phyloP scores from a whole-genome alignment of 2,888 invertebrate species.

The Drosophila atroscutellata region DNA sequence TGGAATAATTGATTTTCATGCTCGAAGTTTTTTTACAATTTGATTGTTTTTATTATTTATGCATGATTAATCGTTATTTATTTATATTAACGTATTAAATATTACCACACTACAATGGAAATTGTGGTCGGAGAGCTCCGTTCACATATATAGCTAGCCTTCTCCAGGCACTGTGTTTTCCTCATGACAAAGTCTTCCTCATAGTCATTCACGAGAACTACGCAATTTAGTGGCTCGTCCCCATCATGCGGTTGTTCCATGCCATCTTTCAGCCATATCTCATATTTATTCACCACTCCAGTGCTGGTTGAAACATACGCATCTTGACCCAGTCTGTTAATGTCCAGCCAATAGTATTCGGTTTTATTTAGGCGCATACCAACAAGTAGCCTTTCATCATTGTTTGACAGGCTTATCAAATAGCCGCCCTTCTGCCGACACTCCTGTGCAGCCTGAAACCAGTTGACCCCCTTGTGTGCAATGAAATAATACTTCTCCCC shows the following conservation, averaged over 20 bases:
- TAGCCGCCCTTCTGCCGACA: conserved; percentile 34
- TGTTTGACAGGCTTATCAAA: conserved; percentile 20
- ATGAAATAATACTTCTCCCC: conserved; percentile 33
- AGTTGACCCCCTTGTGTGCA: conserved; percentile 17
- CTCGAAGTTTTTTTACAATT: not conserved
- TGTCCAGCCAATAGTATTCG: conserved; percentile 38
- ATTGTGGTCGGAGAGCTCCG: conserved; percentile 25
- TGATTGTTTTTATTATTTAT: not conserved
- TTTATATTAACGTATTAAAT: not conserved
- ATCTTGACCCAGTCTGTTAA: conserved; percentile 39
- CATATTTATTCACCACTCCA: conserved; percentile 10
- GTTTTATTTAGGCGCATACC: conserved; percentile 10
- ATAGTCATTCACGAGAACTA: conserved; percentile 17
- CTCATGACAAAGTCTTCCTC: conserved; percentile 33
- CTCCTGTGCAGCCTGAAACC: conserved; percentile 43
- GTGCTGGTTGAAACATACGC: conserved; percentile 38
- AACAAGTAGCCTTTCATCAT: conserved; percentile 9
- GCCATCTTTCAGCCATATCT: conserved; percentile 8
- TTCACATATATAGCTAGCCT: conserved; percentile 31
- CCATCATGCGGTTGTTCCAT: not conserved
- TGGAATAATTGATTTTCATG: not conserved
- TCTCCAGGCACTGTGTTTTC: conserved; percentile 14
- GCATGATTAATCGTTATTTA: not conserved
- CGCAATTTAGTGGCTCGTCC: conserved; percentile 17
- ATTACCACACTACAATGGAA: conserved; percentile 42